Evolutionary conservation across 2,797 vertebrate genomes (phyloP), one percentile per base, ranked within the genome.

Genomic region (Capromys pilorides): DNA sequence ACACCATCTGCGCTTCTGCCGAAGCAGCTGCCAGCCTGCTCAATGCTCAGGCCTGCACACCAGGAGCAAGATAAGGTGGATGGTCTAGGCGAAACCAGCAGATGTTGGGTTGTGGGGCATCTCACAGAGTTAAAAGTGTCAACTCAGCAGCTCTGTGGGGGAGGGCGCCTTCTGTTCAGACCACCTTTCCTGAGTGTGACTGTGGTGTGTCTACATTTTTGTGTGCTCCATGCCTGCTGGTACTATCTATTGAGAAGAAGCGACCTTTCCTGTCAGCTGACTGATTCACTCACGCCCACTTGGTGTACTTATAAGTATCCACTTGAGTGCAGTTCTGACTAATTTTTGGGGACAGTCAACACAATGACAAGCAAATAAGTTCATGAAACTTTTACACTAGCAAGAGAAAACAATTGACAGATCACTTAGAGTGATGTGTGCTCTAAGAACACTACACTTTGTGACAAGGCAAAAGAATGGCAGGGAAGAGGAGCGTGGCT

Each of bases 1-100:
- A 28, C 62, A 89, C 96, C 94, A 96, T 87, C 73, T 94, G 96
- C 93, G n/a, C 81, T 75, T 93, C 78, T 66, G 69, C 64, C 31
- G 57, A 69, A 95, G 88, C 94, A 86, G 88, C 94, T 97, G 85
- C 62, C 73, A 12, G 75, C 67, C 71, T 64, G 36, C 57, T 90
- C 62, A 6, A 33, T 28, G 79, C 87, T 51, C 62, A 49, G 49
- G 41, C 31, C 62, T 87, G 89, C 78, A 61, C 28, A 54, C 66
- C 14, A 7, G 3, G 12, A 66, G 62, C 21, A 73, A 67, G 80
- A 41, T n/a, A 85, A 94, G 57, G 59, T 45, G 21, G 22, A 10
- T 2, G 3, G n/a, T 64, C 21, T n/a, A n/a, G 71, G 54, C 26
- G 39, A 83, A 88, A 64, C 22, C 8, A 79, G 73, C 87, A 96